phyloP scores from a whole-genome alignment of 2,888 invertebrate species.

The Eutolmus rufibarbis region DNA sequence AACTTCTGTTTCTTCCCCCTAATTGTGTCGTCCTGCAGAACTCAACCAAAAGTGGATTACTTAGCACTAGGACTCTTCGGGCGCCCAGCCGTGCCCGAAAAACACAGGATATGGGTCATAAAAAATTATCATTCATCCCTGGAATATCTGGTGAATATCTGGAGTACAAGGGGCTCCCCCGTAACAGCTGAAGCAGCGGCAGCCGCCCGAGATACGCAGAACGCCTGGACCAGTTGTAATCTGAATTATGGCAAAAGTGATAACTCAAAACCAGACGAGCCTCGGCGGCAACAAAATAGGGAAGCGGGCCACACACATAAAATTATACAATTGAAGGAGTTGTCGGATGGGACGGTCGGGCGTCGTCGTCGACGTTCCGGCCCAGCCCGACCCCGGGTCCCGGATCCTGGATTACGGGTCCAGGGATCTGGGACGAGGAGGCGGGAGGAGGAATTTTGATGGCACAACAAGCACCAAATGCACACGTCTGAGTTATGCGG shows the following conservation, averaged over 20 bases:
- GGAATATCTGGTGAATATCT: background rate
- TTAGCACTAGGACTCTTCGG: background rate
- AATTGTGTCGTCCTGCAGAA: background rate
- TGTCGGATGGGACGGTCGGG: background rate
- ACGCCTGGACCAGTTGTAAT: conserved; percentile 49
- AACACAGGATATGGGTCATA: background rate
- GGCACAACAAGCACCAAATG: background rate
- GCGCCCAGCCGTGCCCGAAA: background rate
- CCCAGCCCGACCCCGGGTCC: background rate
- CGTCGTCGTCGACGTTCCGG: background rate
- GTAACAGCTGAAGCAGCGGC: background rate
- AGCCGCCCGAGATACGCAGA: conserved; percentile 55
- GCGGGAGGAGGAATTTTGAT: background rate
- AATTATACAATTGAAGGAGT: conserved; percentile 32
- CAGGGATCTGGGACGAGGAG: background rate
- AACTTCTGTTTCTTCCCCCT: background rate
- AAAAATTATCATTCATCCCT: conserved; percentile 17
- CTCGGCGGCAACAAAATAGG: conserved; percentile 29
- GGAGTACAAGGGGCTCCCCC: background rate
- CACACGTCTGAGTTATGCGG: conserved; percentile 15
- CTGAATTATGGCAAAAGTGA: conserved; percentile 51
- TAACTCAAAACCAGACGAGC: conserved; percentile 50
- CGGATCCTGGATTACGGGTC: background rate
- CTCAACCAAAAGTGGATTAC: background rate
- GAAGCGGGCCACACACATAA: conserved; percentile 1